These are phyloP conservation scores for Athene cunicularia DNA, from an alignment of 2,113 vertebrate species.

Conservation along the genomic window DNA sequence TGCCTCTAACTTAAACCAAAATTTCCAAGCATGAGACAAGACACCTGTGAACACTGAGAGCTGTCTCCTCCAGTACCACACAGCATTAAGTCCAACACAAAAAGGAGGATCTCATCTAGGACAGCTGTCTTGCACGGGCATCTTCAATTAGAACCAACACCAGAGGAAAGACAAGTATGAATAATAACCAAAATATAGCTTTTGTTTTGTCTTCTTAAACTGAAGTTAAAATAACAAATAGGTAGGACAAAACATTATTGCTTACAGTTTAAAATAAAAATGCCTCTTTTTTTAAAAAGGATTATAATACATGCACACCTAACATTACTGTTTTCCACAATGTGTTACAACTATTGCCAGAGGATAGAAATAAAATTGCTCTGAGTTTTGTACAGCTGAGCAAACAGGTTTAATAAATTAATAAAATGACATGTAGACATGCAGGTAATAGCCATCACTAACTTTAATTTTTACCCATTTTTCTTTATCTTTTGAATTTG, in stretches of 20 bases:
- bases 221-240: background rate
- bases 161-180: background rate
- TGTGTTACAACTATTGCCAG: background rate
- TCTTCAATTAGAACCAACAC: background rate
- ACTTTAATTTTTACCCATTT: constrained; percentile 5
- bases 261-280: background rate
- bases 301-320: background rate
- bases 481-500: background rate
- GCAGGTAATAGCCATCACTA: background rate
- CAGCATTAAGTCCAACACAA: background rate
- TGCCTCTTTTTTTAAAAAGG: background rate
- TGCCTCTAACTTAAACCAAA: background rate
- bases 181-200: background rate
- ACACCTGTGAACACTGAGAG: background rate
- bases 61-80: background rate
- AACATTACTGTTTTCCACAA: background rate
- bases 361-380: background rate
- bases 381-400: background rate
- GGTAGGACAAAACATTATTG: background rate
- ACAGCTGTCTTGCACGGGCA: background rate
- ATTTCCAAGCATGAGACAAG: background rate
- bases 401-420: background rate
- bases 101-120: background rate
- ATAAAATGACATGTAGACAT: background rate
- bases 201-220: background rate